These are phyloP conservation scores for Elysia chlorotica DNA, from an alignment of 1,140 invertebrate genomes.

Conservation along the genomic window DNA sequence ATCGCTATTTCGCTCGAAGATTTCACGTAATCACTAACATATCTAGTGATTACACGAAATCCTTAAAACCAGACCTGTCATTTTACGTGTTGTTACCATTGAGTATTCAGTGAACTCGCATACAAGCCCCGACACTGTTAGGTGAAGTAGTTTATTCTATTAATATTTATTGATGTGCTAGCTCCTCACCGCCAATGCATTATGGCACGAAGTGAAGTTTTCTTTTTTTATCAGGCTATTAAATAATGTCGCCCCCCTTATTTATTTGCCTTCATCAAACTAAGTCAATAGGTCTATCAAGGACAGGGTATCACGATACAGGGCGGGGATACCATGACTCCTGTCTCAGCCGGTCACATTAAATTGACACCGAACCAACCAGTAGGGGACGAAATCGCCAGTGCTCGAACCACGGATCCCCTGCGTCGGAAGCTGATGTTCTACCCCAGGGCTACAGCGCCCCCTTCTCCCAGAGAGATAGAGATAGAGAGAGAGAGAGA, in stretches of 20 bases:
- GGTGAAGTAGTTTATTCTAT: not conserved
- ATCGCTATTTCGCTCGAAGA: not conserved
- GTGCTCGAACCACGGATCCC: too few relatives aligned
- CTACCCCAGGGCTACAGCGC: too few relatives aligned
- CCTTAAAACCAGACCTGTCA: not conserved
- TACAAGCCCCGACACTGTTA: not conserved
- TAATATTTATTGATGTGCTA: not conserved
- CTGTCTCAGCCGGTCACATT: not conserved
- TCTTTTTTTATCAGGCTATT: not conserved
- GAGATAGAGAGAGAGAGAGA: not conserved
- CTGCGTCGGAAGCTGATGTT: too few relatives aligned
- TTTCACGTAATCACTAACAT: not conserved
- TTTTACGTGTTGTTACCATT: conserved; percentile 7
- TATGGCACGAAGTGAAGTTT: not conserved
- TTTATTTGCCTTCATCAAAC: too few relatives aligned
- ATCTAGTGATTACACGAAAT: not conserved
- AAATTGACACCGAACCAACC: too few relatives aligned
- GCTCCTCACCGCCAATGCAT: not conserved
- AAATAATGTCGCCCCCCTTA: too few relatives aligned
- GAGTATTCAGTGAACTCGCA: not conserved
- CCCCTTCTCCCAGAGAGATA: too few relatives aligned
- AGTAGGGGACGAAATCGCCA: too few relatives aligned
- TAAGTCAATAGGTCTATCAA: not conserved
- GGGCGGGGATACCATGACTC: not conserved
- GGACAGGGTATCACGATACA: not conserved